Conservation (phyloP, 2,888 invertebrate species). For the Pantelozetes paolii region DNA sequence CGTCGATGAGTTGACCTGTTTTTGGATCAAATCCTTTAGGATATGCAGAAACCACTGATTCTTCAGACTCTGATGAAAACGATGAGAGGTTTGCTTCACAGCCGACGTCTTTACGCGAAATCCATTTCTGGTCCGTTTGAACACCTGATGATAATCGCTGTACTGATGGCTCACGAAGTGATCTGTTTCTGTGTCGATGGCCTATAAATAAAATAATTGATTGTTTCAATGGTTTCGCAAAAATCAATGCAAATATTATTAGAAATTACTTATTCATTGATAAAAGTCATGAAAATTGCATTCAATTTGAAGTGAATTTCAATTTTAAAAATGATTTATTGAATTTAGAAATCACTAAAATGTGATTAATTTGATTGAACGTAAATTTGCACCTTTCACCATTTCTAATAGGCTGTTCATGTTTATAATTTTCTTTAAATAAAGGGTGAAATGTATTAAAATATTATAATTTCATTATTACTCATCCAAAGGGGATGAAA, state of each 20-base stretch:
- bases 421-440: no score
- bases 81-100: slow-evolving; percentile 28
- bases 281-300: slow-evolving; percentile 12
- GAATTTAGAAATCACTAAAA: no score
- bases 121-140: slow-evolving; percentile 32
- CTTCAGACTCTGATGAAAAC: slow-evolving; percentile 27
- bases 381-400: no score
- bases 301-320: not conserved
- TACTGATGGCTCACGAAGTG: slow-evolving; percentile 1
- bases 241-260: not conserved
- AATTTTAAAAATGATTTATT: not conserved
- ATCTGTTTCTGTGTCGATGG: slow-evolving; percentile 26
- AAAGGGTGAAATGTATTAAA: no score
- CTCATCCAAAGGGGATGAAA: no score
- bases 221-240: not conserved
- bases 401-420: no score
- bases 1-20: slow-evolving; percentile 33
- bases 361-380: no score
- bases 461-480: no score
- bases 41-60: slow-evolving; percentile 27
- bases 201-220: not conserved
- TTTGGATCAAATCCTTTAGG: slow-evolving; percentile 36
- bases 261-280: not conserved
- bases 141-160: slow-evolving; percentile 28
- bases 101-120: slow-evolving; percentile 22